Conservation (phyloP, 2,797 vertebrate genomes). For the Acrossocheilus wenchowensis region DNA sequence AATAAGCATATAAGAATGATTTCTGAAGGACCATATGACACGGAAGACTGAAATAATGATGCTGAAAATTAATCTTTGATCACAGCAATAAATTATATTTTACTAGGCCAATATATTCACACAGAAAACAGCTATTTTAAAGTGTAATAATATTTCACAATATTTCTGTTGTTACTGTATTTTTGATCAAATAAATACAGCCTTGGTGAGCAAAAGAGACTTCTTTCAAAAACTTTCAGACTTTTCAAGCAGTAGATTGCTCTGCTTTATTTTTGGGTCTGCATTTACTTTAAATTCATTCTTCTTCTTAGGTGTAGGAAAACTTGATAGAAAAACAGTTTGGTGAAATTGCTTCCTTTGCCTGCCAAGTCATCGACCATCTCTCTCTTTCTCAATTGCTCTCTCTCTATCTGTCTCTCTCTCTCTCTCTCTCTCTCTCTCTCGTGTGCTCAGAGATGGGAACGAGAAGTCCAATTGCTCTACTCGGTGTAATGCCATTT, state of each 20-base stretch:
- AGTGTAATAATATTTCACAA: not conserved
- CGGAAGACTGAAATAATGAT: not conserved
- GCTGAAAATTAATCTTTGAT: not conserved
- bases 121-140: not conserved
- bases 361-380: not conserved
- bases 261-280: not conserved
- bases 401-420: not conserved
- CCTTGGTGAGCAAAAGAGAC: not conserved
- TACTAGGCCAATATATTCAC: not conserved
- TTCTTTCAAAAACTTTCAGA: not conserved
- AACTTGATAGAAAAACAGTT: not conserved
- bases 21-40: not conserved
- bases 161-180: not conserved
- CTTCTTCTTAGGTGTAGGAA: not conserved
- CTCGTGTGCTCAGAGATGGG: not conserved
- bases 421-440: not conserved
- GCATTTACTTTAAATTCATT: not conserved
- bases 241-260: not conserved
- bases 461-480: not conserved
- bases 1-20: not conserved
- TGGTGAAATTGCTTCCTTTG: constrained; percentile 13
- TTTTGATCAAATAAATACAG: not conserved
- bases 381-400: not conserved
- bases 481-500: not conserved
- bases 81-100: not conserved